phyloP scores from a whole-genome alignment of 2,113 vertebrate genomes.

The Hyla sarda region DNA sequence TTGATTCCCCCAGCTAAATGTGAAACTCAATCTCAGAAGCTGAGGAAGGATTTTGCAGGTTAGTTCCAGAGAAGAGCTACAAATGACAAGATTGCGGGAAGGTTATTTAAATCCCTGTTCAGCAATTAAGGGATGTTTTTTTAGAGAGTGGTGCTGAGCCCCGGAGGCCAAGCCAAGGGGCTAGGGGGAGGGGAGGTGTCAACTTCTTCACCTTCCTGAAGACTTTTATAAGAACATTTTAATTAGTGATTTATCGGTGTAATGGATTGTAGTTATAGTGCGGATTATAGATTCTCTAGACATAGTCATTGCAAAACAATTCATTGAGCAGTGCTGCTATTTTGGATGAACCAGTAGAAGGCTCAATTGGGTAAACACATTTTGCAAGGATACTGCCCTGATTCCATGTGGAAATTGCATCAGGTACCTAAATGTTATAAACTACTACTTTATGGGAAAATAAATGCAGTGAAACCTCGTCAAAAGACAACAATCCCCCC shows the following conservation, averaged over 20 bases:
- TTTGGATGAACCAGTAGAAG: too few relatives aligned
- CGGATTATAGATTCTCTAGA: slow-evolving; percentile 8
- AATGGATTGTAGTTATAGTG: neutral
- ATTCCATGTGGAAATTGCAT: too few relatives aligned
- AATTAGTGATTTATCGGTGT: slow-evolving; percentile 18
- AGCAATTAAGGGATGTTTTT: slow-evolving; percentile 36
- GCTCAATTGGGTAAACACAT: too few relatives aligned
- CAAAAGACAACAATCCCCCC: too few relatives aligned
- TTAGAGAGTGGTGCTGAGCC: neutral
- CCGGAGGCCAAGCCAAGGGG: neutral
- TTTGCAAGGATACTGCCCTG: too few relatives aligned
- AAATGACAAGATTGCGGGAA: slow-evolving; percentile 19
- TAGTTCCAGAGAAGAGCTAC: slow-evolving; percentile 1
- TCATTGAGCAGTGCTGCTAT: neutral
- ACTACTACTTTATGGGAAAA: too few relatives aligned
- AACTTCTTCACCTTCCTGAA: neutral
- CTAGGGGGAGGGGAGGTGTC: neutral
- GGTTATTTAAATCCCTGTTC: slow-evolving; percentile 42
- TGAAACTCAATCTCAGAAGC: slow-evolving; percentile 44
- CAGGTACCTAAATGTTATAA: too few relatives aligned
- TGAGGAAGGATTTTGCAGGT: slow-evolving; percentile 16
- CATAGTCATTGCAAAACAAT: neutral
- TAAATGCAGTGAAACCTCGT: too few relatives aligned
- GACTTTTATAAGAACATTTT: neutral
- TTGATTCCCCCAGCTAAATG: slow-evolving; percentile 26